Base-by-base conservation (phyloP, 2,113 vertebrate species). In the Paramormyrops kingsleyae region DNA sequence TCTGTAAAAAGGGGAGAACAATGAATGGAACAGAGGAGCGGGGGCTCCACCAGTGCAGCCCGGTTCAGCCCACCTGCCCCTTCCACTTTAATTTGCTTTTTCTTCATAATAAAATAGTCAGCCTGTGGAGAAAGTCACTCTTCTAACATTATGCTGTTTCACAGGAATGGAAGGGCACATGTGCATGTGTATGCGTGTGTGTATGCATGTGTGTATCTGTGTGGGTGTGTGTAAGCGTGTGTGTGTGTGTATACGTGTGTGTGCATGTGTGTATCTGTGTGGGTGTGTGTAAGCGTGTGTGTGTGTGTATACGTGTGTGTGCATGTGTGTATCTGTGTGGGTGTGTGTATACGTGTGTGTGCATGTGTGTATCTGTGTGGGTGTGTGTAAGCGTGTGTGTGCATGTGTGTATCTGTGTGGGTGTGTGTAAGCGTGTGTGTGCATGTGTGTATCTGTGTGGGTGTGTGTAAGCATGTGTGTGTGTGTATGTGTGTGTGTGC, bases 101-200 rank as follows among this genome's bases (percentile, higher is more conserved):
- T 97, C 96, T 97, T 96, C 95, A 96, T 97, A 96, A 97, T 97
- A 97, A 99, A 98, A 98, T 97, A 98, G 98, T 97, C 97, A 97
- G 96, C 95, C 95, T 94, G 95, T 95, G 96, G 96, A 96, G 97
- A 97, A 97, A 96, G 95, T 91, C 93, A 93, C 92, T 94, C 93
- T 93, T 95, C 95, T 91, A 94, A 94, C 95, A 94, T 94, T 96
- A 96, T 95, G 91, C 92, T 91, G 90, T 93, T 92, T 88, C 66
- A 80, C 87, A 86, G 88, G 89, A 92, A 89, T 1, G 47, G 4
- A 21, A 50, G 84, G n/a, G 39, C 42, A 39, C 1, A 1, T 52
- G 56, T 53, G 50, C 6, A 42, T 88, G 87, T 66, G 13, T 35
- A 0, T 53, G 84, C 3, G 19, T 83, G 39, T 1, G 5, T 17